phyloP scores from a whole-genome alignment of 2,888 invertebrate species.

The Saturnia japonica region DNA sequence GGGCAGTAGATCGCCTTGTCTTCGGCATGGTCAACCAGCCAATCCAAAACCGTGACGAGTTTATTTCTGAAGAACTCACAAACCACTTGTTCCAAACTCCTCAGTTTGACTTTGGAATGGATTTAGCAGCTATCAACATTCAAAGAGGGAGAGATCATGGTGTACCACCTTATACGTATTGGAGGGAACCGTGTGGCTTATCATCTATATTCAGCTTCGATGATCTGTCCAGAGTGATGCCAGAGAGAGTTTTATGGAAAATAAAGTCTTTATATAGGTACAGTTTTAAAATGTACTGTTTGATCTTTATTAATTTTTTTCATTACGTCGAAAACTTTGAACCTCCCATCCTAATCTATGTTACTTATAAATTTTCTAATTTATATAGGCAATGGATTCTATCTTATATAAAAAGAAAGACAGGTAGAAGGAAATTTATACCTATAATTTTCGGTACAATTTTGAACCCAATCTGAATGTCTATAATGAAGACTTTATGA shows the following conservation, averaged over 20 bases:
- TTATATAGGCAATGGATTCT: too few species aligned
- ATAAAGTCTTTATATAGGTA: constrained; percentile 83
- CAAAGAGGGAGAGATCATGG: constrained; percentile 94
- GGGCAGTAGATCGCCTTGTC: constrained; percentile 89
- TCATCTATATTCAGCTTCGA: constrained; percentile 85
- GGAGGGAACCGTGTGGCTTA: constrained; percentile 90
- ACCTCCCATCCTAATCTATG: neutral
- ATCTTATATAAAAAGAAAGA: neutral
- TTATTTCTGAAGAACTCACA: constrained; percentile 90
- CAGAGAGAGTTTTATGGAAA: constrained; percentile 83
- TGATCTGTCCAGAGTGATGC: constrained; percentile 86
- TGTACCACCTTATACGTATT: constrained; percentile 88
- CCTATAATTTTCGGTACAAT: neutral
- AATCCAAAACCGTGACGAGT: constrained; percentile 90
- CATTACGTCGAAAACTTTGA: neutral
- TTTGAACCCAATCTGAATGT: neutral
- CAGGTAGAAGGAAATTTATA: neutral
- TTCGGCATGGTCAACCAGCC: constrained; percentile 90
- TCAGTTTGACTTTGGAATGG: constrained; percentile 89
- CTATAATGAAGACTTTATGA: neutral
- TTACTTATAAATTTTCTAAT: neutral
- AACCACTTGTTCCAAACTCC: constrained; percentile 91
- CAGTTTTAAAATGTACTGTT: neutral
- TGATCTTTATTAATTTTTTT: neutral
- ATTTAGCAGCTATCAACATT: constrained; percentile 93